A percentile compares a stretch with the other conserved stretches of the same genome.
These are phyloP conservation scores for Argynnis bischoffii DNA, from an alignment of 2,888 invertebrate species.

Conservation along the genomic window DNA sequence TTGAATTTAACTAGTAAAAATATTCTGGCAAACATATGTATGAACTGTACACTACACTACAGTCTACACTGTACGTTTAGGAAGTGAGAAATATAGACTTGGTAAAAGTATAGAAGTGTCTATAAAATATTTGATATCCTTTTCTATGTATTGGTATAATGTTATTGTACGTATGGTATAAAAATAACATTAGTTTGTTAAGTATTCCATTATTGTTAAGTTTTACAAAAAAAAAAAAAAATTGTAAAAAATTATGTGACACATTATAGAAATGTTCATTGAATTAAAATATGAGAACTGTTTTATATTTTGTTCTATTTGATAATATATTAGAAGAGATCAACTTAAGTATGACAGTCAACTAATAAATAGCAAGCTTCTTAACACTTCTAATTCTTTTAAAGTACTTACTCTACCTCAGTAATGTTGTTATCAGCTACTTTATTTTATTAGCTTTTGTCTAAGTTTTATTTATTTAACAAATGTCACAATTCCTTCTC, in stretches of 20 bases:
- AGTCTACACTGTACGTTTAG: too few species aligned
- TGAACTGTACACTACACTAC: too few species aligned
- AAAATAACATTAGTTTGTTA: not conserved
- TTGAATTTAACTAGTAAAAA: too few species aligned
- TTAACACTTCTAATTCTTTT: not conserved
- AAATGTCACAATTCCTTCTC: not conserved
- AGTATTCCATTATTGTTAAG: too few species aligned
- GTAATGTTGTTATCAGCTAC: not conserved
- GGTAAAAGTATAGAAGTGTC: too few species aligned
- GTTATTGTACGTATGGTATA: too few species aligned
- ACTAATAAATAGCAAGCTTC: not conserved
- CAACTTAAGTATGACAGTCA: not conserved
- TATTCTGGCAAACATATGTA: too few species aligned
- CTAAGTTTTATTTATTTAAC: not conserved
- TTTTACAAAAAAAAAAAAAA: too few species aligned
- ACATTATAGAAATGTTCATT: not conserved
- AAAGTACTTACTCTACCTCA: not conserved
- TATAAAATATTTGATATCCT: too few species aligned
- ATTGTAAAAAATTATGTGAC: not conserved
- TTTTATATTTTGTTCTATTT: not conserved
- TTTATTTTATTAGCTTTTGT: not conserved
- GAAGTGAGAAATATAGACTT: too few species aligned
- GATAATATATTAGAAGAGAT: slow-evolving; percentile 13
- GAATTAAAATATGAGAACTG: not conserved
- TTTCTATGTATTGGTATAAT: too few species aligned